Percentiles rank a stretch among this genome's conserved stretches.
Conservation (phyloP, 2,888 invertebrate species). For the Oegoconia quadripuncta region DNA sequence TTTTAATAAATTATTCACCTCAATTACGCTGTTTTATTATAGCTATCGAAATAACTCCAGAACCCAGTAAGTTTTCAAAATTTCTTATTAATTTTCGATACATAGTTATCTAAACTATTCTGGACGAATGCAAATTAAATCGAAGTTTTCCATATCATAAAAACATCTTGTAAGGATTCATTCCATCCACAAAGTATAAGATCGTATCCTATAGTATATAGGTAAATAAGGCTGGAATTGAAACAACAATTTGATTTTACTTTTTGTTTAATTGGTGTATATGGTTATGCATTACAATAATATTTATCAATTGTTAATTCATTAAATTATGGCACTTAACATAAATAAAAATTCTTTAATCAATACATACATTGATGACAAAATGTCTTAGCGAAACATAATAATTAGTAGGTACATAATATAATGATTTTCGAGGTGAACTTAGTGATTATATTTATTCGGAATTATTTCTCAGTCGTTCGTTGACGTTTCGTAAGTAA, state of each 20-base stretch:
- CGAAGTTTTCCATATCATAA: too few relatives aligned
- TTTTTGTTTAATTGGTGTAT: constrained; percentile 76
- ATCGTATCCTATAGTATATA: too few relatives aligned
- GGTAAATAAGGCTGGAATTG: neutral
- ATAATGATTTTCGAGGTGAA: constrained; percentile 48
- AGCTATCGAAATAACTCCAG: too few relatives aligned
- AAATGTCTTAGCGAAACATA: constrained; percentile 55
- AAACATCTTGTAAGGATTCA: too few relatives aligned
- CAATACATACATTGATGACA: constrained; percentile 64
- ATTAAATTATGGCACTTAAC: constrained; percentile 79
- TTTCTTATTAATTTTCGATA: too few relatives aligned
- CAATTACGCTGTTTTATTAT: too few relatives aligned
- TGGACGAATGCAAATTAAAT: too few relatives aligned
- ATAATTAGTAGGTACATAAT: too few relatives aligned
- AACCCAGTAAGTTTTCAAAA: too few relatives aligned
- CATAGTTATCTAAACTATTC: too few relatives aligned
- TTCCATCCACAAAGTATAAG: too few relatives aligned
- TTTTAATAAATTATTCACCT: constrained; percentile 3
- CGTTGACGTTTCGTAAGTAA: constrained; percentile 61
- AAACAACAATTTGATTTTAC: constrained; percentile 57
- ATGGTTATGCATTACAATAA: constrained; percentile 77
- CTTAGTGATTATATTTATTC: constrained; percentile 57
- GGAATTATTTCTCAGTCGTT: constrained; percentile 79
- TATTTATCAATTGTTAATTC: constrained; percentile 76
- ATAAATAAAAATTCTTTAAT: constrained; percentile 62